Percentiles rank a stretch among this genome's conserved stretches.
phyloP scores from a whole-genome alignment of 2,113 vertebrate genomes.

The Abramis brama region DNA sequence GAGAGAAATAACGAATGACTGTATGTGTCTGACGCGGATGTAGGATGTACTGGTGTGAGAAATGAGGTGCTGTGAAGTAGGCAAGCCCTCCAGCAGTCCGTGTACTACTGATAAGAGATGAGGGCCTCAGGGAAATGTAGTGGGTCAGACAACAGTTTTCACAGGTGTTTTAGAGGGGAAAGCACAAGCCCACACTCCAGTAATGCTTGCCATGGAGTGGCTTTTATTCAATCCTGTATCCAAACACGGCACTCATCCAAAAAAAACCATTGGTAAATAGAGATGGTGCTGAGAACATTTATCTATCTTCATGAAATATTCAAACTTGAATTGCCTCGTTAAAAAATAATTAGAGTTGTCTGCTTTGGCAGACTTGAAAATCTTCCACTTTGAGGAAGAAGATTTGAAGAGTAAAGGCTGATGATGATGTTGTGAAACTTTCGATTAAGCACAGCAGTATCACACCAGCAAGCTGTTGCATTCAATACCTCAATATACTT shows the following conservation, averaged over 20 bases:
- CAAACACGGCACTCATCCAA: neutral
- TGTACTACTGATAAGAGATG: slow-evolving; percentile 36
- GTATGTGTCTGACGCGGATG: slow-evolving; percentile 36
- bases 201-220: neutral
- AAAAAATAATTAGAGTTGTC: slow-evolving; percentile 75
- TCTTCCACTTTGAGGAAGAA: slow-evolving; percentile 58
- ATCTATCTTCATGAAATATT: slow-evolving; percentile 69
- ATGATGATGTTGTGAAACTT: slow-evolving; percentile 43
- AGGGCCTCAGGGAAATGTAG: slow-evolving; percentile 36
- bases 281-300: slow-evolving; percentile 55
- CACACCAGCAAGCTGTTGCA: neutral
- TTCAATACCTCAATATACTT: neutral
- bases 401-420: slow-evolving; percentile 61
- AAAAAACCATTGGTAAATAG: slow-evolving; percentile 20
- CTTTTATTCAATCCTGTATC: slow-evolving; percentile 25
- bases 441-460: neutral
- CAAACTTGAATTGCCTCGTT: slow-evolving; percentile 76
- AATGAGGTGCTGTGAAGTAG: slow-evolving; percentile 52
- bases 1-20: slow-evolving; percentile 21
- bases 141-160: slow-evolving; percentile 30
- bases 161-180: slow-evolving; percentile 33
- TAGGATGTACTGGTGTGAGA: slow-evolving; percentile 46
- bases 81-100: slow-evolving; percentile 45
- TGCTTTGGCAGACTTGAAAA: slow-evolving; percentile 73
- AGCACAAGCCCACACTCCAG: slow-evolving; percentile 14